phyloP scores from a whole-genome alignment of 1,140 invertebrate genomes.

The Cardiocondyla obscurior region DNA sequence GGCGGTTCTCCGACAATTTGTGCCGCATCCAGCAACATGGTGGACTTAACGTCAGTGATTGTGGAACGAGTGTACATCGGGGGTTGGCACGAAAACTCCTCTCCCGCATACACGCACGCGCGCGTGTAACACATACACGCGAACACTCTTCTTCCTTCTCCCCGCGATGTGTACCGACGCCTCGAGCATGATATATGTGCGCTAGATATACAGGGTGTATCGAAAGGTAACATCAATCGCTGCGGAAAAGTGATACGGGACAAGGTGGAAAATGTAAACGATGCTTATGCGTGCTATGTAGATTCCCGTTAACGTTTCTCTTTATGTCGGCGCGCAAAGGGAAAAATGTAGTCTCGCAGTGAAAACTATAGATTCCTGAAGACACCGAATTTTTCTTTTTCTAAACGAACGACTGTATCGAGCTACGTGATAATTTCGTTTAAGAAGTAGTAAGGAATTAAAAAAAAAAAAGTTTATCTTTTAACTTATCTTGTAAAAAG shows the following conservation, averaged over 20 bases:
- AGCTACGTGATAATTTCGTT: no score
- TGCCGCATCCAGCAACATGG: constrained; percentile 9
- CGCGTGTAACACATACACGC: no score
- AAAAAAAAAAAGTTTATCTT: not conserved
- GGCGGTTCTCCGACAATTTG: constrained; percentile 19
- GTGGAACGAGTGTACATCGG: constrained; percentile 20
- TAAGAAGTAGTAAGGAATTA: not conserved
- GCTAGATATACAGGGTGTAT: constrained; percentile 46
- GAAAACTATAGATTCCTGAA: not conserved
- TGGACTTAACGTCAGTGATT: constrained; percentile 35
- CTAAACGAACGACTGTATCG: not conserved
- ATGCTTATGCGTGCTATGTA: not conserved
- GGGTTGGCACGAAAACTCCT: constrained; percentile 27
- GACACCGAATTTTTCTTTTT: not conserved
- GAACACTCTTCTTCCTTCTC: constrained; percentile 44
- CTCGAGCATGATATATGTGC: constrained; percentile 30
- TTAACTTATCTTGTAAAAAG: not conserved
- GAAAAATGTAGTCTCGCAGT: not conserved
- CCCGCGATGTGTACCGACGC: constrained; percentile 8
- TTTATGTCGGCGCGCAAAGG: not conserved
- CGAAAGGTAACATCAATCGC: constrained; percentile 37
- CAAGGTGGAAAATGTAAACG: constrained; percentile 2
- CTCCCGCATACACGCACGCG: not conserved
- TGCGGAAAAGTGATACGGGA: not conserved
- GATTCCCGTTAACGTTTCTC: not conserved